These are phyloP conservation scores for Nycticebus coucang DNA, from an alignment of 2,113 vertebrate genomes.

Conservation along the genomic window DNA sequence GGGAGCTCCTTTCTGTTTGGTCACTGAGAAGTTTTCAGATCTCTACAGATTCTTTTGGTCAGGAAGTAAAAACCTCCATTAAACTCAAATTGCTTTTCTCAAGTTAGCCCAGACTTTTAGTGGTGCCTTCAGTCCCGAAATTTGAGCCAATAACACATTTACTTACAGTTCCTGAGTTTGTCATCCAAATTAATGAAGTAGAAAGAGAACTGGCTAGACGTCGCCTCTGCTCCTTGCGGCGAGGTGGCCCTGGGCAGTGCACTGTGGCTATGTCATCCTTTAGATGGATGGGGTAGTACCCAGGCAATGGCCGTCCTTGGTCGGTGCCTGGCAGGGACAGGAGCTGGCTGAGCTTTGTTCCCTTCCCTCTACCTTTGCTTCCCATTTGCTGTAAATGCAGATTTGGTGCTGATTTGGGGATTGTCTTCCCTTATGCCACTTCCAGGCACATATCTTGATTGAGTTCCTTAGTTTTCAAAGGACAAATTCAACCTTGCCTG, in stretches of 20 bases:
- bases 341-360: background rate
- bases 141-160: background rate
- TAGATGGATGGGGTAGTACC: too few species aligned
- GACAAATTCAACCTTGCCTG: background rate
- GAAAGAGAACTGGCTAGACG: background rate
- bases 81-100: conserved; percentile 40
- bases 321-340: too few species aligned
- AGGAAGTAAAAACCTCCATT: background rate
- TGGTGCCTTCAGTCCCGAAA: conserved; percentile 4
- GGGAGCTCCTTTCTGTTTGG: too few species aligned
- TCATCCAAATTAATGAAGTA: background rate
- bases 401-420: background rate
- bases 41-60: too few species aligned
- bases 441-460: background rate
- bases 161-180: background rate
- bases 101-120: background rate
- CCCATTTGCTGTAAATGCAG: background rate
- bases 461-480: background rate
- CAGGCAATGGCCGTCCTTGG: background rate
- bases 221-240: background rate
- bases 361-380: background rate
- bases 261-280: background rate
- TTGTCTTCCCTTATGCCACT: background rate
- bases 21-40: too few species aligned
- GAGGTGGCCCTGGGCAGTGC: background rate